phyloP scores from a whole-genome alignment of 2,888 invertebrate species.

The Melipona beecheii region DNA sequence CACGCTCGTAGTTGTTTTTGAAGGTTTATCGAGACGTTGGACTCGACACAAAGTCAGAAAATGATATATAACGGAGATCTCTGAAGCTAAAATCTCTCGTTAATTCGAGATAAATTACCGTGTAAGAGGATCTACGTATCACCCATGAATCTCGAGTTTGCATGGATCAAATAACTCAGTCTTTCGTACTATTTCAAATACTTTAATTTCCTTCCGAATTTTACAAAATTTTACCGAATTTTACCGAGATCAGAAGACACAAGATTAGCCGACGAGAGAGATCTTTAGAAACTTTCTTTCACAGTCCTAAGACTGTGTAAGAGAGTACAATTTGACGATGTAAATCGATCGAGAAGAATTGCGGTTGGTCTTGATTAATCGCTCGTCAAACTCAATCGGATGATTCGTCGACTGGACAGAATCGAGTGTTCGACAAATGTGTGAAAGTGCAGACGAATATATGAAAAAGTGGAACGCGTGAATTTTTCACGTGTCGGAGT shows the following conservation, averaged over 20 bases:
- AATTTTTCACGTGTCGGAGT: slow-evolving; percentile 18
- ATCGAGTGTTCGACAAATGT: not conserved
- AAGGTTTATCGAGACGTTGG: not conserved
- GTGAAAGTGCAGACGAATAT: not conserved
- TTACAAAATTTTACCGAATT: too few relatives aligned
- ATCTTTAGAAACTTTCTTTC: too few relatives aligned
- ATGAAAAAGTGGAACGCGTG: not conserved
- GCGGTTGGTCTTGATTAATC: not conserved
- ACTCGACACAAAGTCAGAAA: not conserved
- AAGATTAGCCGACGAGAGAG: too few relatives aligned
- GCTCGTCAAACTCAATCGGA: not conserved
- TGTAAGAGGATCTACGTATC: not conserved
- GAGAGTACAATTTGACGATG: too few relatives aligned
- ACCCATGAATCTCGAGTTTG: not conserved
- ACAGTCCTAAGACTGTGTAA: too few relatives aligned
- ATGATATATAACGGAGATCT: not conserved
- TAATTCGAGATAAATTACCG: not conserved
- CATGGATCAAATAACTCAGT: too few relatives aligned
- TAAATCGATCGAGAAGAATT: too few relatives aligned
- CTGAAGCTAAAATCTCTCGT: not conserved
- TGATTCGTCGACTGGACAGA: not conserved
- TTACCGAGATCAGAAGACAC: too few relatives aligned
- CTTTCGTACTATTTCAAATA: too few relatives aligned
- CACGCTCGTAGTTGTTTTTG: not conserved
- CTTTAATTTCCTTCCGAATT: too few relatives aligned